Evolutionary conservation across 2,888 invertebrate species (phyloP), one percentile per base, ranked within the genome.

Genomic region (Keiferia lycopersicella): DNA sequence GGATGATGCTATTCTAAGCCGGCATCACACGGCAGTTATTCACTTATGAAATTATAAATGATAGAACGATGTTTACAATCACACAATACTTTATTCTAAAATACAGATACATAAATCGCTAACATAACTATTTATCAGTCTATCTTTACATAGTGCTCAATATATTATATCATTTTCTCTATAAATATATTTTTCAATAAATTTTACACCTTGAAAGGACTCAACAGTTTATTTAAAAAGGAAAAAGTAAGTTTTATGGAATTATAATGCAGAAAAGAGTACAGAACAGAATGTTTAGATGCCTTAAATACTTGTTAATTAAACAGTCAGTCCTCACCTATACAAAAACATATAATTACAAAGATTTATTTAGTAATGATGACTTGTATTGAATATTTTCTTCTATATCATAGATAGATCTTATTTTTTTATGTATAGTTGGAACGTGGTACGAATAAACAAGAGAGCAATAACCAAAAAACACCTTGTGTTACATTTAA

Each of bases 81-180:
- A 79, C 79, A 77, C 78, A 74, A 71, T 75, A 74, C 73, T 72
- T 75, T 71, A 71, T 68, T 73, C 71, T 73, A 74, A 69, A 76
- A 72, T 72, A 72, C 69, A 73, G 65, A 71, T 74, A 76, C 70
- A 72, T 71, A 72, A 73, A 75, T 73, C 74, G 73, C 63, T 74
- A 65, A 69, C 60, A 70, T 68, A 67, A 67, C 68, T 53, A 53
- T 74, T 73, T 65, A 78, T 83, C 82, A 83, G 82, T 82, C 82
- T 80, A 80, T 81, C 74, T 79, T 78, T 78, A 80, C 76, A 77
- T 75, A 74, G 74, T 78, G 79, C 73, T 77, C 69, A 80, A 82
- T 82, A 82, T 81, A 82, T 82, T 82, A 82, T 69, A 81, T 82
- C 80, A 82, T 69, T 69, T 80, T 78, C 76, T 75, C 77, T 69